phyloP scores from a whole-genome alignment of 2,797 vertebrate genomes.

The Gobionotothen gibberifrons region DNA sequence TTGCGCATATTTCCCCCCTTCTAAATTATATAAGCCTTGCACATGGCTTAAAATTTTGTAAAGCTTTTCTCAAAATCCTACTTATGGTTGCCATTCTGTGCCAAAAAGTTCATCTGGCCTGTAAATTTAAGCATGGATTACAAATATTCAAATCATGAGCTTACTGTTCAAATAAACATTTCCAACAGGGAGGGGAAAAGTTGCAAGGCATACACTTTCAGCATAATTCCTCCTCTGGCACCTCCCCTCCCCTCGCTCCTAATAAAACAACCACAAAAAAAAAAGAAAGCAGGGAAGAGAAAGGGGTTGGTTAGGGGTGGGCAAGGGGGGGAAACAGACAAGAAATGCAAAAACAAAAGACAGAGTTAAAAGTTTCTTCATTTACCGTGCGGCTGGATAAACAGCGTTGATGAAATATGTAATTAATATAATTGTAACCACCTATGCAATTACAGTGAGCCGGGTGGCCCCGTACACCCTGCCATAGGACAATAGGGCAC shows the following conservation, averaged over 20 bases:
- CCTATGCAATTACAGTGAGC: conserved; percentile 85
- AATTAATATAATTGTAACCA: conserved; percentile 89
- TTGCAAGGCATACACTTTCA: conserved; percentile 90
- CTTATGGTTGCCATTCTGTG: conserved; percentile 89
- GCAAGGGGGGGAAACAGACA: conserved; percentile 1
- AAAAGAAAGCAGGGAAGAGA: conserved; percentile 34
- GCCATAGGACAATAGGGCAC: conserved; percentile 81
- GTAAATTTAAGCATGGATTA: conserved; percentile 93
- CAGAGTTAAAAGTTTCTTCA: conserved; percentile 82
- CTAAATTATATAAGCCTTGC: conserved; percentile 91
- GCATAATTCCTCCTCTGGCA: conserved; percentile 87
- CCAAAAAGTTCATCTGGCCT: conserved; percentile 92
- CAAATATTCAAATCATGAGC: conserved; percentile 93
- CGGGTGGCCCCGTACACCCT: conserved; percentile 70
- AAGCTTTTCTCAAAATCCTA: conserved; percentile 90
- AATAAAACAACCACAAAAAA: conserved; percentile 73
- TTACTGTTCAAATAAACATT: conserved; percentile 93
- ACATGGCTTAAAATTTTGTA: conserved; percentile 92
- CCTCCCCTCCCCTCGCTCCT: conserved; percentile 76
- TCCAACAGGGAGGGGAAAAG: conserved; percentile 87
- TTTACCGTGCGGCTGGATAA: conserved; percentile 82
- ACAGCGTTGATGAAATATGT: conserved; percentile 86
- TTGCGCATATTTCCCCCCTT: conserved; percentile 74
- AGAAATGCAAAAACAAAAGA: conserved; percentile 78
- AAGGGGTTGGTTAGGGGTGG: conserved; percentile 9